Base-by-base conservation (phyloP, 2,113 vertebrate genomes). In the Oreocharis arfaki region DNA sequence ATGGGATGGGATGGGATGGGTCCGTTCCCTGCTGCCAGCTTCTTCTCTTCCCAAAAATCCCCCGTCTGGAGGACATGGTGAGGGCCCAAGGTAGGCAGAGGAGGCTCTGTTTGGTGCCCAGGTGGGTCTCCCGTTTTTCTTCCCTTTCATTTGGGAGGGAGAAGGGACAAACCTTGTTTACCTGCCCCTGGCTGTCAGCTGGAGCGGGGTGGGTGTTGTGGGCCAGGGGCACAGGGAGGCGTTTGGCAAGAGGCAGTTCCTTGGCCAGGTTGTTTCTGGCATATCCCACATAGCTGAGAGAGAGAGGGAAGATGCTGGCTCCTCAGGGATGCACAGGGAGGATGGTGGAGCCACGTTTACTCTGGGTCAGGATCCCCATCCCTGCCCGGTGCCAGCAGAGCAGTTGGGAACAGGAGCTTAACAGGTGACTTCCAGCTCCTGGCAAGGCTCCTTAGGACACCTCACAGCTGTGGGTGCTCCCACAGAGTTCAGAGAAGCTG, bases 31-130 rank as follows among this genome's bases (percentile, higher is more conserved):
- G 52, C 35, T 33, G 44, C 17, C 35, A 0, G 20, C 30, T 20
- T 11, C 37, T 20, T 28, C 32, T 37, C 8, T 46, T 42, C 70
- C 35, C 0, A 5, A 13, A 61, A 37, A 13, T 3, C 27, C 50
- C 7, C 26, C 0, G 0, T 10, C 26, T 2, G 22, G 5, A 33
- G 59, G 27, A 2, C 4, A 0, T 0, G 9, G 1, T 8, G 35
- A 27, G 11, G n/a, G 11, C 2, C 5, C 15, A 0, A 10, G 30
- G 63, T 3, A 7, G 77, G 77, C 63, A 56, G 21, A 39, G 78
- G 23, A 16, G 49, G 19, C 24, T 35, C 53, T 12, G 30, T 24
- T 3, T 0, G 19, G 23, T 19, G 41, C 53, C 32, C 33, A 1
- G 28, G 24, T 0, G 7, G 13, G 13, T 16, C 10, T 42, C 10